A percentile compares a stretch with the other conserved stretches of the same genome.
phyloP scores from a whole-genome alignment of 2,113 vertebrate species.

The Prunella fulvescens region DNA sequence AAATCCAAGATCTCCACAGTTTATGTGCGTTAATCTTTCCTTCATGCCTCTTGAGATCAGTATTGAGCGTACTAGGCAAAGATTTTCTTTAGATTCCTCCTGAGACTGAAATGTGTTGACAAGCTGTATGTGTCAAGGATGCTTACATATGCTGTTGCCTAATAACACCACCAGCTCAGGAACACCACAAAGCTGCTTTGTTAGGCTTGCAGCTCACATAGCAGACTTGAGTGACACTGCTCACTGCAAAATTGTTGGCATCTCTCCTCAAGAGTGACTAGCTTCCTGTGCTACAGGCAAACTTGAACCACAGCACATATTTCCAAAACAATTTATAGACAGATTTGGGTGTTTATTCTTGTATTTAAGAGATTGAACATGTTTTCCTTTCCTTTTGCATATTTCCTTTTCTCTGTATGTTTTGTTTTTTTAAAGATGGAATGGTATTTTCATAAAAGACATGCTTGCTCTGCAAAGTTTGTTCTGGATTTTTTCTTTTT shows the following conservation, averaged over 20 bases:
- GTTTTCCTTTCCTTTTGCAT: not conserved
- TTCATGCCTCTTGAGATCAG: not conserved
- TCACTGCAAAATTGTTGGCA: not conserved
- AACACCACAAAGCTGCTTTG: not conserved
- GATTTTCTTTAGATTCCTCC: constrained; percentile 14
- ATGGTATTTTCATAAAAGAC: not conserved
- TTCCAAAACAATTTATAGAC: not conserved
- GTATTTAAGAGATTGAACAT: not conserved
- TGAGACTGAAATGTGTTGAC: constrained; percentile 43
- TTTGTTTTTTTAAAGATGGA: not conserved
- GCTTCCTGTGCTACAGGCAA: not conserved
- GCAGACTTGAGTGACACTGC: not conserved
- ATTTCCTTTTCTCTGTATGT: not conserved
- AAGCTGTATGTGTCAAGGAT: constrained; percentile 23
- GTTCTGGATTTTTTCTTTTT: not conserved
- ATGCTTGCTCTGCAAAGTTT: not conserved
- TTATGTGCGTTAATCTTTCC: not conserved
- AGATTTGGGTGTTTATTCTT: not conserved
- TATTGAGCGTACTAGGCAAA: constrained; percentile 2
- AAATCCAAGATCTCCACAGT: constrained; percentile 5
- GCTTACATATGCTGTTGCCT: not conserved
- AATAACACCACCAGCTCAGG: constrained; percentile 6
- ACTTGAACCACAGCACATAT: not conserved
- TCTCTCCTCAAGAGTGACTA: not conserved
- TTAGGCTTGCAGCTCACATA: not conserved